Evolutionary conservation across 1,140 invertebrate species (phyloP), one percentile per base, ranked within the genome.

Genomic region (Magallana ariakensis): DNA sequence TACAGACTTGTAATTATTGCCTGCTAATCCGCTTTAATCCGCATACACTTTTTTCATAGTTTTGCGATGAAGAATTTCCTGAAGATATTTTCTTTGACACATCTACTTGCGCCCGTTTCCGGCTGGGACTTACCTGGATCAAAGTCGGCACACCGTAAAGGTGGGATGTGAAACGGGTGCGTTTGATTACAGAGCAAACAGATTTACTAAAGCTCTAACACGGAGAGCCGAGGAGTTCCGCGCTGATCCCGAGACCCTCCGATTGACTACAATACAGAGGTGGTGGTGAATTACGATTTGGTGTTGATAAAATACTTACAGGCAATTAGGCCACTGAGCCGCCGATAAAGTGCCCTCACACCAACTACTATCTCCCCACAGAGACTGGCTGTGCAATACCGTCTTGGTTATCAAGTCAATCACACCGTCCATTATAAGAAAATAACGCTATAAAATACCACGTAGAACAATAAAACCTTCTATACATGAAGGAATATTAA

Each of bases 81-180:
- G 22, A 19, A 75, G 66, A 75, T 75, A 75, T 75, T 75, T 75
- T 75, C 66, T 75, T 75, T 75, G 10, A 26, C 66, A 75, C 19
- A 26, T 75, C 22, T 75, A 75, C 66, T 33, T 19, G 6, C 19
- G 8, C 66, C 66, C 22, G 66, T 26, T 75, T 75, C 66, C 66
- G 66, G 66, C 66, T 75, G 22, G 66, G 22, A 26, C 33, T 75
- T 26, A 26, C 22, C 19, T 26, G 33, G 66, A 75, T 75, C 66
- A 75, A 75, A 75, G 66, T 75, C 66, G 66, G 66, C 33, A 26
- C 0, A 11, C 33, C 1, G 66, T 9, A 26, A 33, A 26, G 66
- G 66, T 75, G 66, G 66, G 66, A 13, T 33, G 66, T 75, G 66
- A 26, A 75, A 75, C 66, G 66, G 66, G 66, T 75, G 66, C 22